A percentile compares a stretch with the other conserved stretches of the same genome.
phyloP scores from a whole-genome alignment of 2,888 invertebrate species.

The Tipula confusa region DNA sequence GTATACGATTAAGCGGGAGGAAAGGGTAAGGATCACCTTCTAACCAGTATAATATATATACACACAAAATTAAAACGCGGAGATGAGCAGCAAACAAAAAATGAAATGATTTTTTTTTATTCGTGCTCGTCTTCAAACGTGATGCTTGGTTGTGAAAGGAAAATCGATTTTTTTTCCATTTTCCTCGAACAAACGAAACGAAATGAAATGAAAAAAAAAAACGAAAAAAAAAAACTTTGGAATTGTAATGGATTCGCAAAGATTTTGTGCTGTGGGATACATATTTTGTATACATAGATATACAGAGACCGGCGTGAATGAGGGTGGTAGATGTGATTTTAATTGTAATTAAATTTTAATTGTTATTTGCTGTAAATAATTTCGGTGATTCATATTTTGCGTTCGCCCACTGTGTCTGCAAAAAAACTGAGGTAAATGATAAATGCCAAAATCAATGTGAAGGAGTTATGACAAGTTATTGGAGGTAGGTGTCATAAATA shows the following conservation, averaged over 20 bases:
- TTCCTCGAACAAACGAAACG: neutral
- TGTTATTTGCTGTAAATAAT: neutral
- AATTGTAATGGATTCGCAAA: neutral
- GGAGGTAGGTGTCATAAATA: neutral
- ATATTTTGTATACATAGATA: neutral
- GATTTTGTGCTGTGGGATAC: neutral
- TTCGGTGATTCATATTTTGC: neutral
- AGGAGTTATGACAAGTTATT: neutral
- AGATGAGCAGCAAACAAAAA: neutral
- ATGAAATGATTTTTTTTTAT: neutral
- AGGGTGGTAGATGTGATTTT: neutral
- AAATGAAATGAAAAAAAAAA: neutral
- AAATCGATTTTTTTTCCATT: neutral
- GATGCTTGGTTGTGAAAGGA: constrained; percentile 6
- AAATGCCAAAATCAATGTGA: neutral
- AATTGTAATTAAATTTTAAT: constrained; percentile 8
- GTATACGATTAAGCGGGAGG: neutral
- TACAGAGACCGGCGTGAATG: neutral
- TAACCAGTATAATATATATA: neutral
- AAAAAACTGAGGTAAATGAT: neutral
- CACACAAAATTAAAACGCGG: neutral
- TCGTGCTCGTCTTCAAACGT: neutral
- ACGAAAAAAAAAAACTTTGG: neutral
- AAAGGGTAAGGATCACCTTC: neutral
- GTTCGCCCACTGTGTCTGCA: neutral